Evolutionary conservation across 2,888 invertebrate genomes (phyloP).

Genomic region (Catocala sponsa): DNA sequence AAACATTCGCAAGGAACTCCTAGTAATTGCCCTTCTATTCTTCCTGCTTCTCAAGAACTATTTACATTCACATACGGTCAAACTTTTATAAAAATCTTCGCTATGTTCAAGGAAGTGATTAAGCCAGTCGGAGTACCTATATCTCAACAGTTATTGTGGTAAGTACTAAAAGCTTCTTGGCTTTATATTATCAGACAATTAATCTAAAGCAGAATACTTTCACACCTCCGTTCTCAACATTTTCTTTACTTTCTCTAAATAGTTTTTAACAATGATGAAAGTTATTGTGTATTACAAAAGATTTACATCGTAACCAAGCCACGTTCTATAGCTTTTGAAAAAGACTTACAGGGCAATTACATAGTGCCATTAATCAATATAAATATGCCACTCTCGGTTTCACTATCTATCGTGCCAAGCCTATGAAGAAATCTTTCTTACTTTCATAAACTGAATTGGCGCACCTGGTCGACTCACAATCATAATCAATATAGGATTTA

Average conservation of each 20-base stretch:
- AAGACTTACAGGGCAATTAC: constrained; percentile 11
- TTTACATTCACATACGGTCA: too few species aligned
- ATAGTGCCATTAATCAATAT: constrained; percentile 21
- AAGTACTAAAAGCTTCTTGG: constrained; percentile 15
- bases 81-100: too few species aligned
- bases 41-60: too few species aligned
- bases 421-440: neutral
- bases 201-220: constrained; percentile 65
- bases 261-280: constrained; percentile 68
- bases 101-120: too few species aligned
- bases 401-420: neutral
- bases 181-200: constrained; percentile 46
- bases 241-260: constrained; percentile 72
- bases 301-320: constrained; percentile 33
- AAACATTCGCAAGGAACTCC: too few species aligned
- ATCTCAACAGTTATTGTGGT: neutral
- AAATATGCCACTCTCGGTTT: too few species aligned
- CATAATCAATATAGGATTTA: neutral
- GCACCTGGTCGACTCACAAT: neutral
- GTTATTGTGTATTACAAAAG: constrained; percentile 54
- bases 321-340: constrained; percentile 31
- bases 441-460: neutral
- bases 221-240: constrained; percentile 71
- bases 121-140: too few species aligned
- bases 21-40: too few species aligned